Conservation (phyloP, 2,888 invertebrate genomes). For the Stenodera caucasica region DNA sequence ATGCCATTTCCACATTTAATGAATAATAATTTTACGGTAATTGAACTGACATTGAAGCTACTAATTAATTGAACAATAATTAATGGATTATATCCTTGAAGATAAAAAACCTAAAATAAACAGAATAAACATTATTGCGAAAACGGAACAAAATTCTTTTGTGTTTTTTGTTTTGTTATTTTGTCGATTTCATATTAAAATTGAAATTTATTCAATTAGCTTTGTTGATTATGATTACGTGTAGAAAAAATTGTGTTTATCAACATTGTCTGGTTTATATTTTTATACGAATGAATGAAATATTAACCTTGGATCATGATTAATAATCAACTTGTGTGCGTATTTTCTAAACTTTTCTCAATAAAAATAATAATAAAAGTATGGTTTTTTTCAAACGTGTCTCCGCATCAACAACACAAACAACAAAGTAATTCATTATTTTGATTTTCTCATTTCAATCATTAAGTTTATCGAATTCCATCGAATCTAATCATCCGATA, state of each 20-base stretch:
- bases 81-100: neutral
- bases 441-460: no score
- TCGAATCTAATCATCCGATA: no score
- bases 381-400: no score
- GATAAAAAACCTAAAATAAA: no score
- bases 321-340: neutral
- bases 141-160: neutral
- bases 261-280: neutral
- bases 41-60: slow-evolving; percentile 1
- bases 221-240: neutral
- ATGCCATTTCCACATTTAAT: no score
- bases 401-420: no score
- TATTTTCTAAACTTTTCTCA: neutral
- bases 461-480: no score
- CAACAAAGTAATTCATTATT: no score
- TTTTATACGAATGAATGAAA: neutral
- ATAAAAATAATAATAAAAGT: no score
- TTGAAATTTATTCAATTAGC: neutral
- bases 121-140: no score
- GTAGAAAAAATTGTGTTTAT: neutral
- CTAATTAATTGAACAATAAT: neutral
- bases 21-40: slow-evolving; percentile 6
- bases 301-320: neutral
- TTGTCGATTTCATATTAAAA: neutral
- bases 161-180: neutral